Base-by-base conservation (phyloP, 2,888 invertebrate species). In the Isotomurus palustris region DNA sequence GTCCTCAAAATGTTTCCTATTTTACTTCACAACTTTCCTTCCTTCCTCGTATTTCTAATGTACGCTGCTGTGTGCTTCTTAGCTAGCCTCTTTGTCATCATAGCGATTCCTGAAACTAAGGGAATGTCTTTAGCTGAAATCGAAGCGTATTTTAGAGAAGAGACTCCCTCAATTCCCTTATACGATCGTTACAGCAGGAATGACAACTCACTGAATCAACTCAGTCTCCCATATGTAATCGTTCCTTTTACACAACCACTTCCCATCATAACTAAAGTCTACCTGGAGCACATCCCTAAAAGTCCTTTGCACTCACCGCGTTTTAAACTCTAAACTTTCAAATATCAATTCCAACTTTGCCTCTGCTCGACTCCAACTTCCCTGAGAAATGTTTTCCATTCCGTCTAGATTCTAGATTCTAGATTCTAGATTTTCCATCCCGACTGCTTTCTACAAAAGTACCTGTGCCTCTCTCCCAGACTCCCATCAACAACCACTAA, bases 51-150 rank as follows among this genome's bases (percentile, higher is more conserved):
- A 1, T 83, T 82, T 71, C 82, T 80, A 80, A 75, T 79, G 27
- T 82, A 81, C 63, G 78, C 79, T 0, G 74, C 76, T 2, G 81
- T 81, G 24, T 79, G 81, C 17, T 67, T 81, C 62, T 79, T 81
- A 69, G 80, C 81, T 69, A 70, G 77, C 62, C 60, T 78, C 41
- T 53, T 68, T 32, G 60, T 60, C 8, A 2, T 58, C 2, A 72
- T 79, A 60, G 76, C 76, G 57, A 80, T 85, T 0, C 85, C 85
- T 0, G 85, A 85, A 74, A 85, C 85, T 0, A 85, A 84, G 72
- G 85, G 85, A 12, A 83, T 82, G 72, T 81, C 83, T 1, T 76
- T 85, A 10, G 82, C 82, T 19, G 84, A 84, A 70, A 84, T 85
- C 64, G 81, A 82, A 68, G 38, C 53, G 19, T 50, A 60, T 28